phyloP scores from a whole-genome alignment of 2,797 vertebrate genomes.

The Mormyrus proboscirostris region DNA sequence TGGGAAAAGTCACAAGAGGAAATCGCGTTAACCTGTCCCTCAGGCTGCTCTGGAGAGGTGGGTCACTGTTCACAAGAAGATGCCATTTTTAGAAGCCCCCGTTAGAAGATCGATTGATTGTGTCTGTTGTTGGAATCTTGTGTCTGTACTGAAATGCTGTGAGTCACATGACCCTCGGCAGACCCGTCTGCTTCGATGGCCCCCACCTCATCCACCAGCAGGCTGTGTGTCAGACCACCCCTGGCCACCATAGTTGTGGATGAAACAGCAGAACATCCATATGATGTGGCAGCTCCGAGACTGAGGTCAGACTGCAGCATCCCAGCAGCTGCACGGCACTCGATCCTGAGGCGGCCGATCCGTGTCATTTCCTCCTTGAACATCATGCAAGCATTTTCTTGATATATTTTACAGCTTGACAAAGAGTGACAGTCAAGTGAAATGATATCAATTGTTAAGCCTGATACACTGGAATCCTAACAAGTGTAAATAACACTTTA shows the following conservation, averaged over 20 bases:
- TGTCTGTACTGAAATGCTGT: background rate
- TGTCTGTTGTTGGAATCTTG: background rate
- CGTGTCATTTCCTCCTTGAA: background rate
- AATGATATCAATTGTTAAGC: background rate
- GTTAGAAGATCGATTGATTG: background rate
- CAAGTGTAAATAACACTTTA: background rate
- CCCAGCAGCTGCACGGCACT: background rate
- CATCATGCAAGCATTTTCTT: background rate
- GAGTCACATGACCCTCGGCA: background rate
- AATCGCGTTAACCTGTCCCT: background rate
- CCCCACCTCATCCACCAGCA: background rate
- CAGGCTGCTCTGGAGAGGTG: background rate
- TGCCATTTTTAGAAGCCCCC: background rate
- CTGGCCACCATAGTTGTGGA: background rate
- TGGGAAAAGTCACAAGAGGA: background rate
- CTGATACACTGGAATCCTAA: background rate
- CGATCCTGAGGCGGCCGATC: background rate
- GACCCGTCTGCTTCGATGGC: background rate
- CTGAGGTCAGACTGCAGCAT: background rate
- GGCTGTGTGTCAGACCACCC: background rate
- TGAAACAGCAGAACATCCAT: background rate
- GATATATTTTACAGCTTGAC: background rate
- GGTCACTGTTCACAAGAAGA: background rate
- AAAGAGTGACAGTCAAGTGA: background rate
- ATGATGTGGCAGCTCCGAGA: background rate